Evolutionary conservation across 2,797 vertebrate species (phyloP).

Genomic region (Buceros bicornis): DNA sequence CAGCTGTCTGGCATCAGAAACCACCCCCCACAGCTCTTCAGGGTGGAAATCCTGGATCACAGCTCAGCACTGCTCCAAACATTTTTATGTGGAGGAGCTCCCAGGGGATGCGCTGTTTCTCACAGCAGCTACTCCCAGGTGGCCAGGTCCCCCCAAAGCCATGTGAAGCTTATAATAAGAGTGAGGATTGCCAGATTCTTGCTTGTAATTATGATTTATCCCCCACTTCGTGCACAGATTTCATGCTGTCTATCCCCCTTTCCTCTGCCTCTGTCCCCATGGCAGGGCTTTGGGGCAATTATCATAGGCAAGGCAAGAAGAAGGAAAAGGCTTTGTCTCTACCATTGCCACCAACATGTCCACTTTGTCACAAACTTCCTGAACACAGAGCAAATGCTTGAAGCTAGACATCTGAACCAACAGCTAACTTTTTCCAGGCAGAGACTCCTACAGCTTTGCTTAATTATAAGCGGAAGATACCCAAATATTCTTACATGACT

Average conservation of each 20-base stretch:
- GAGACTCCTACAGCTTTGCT: neutral
- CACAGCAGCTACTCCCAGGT: neutral
- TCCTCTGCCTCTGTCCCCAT: neutral
- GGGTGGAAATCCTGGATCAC: slow-evolving; percentile 53
- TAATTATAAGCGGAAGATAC: neutral
- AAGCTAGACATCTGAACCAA: neutral
- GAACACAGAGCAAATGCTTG: neutral
- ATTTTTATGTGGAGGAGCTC: slow-evolving; percentile 12
- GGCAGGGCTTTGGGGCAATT: neutral
- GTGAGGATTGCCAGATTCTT: neutral
- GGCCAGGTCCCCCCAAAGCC: neutral
- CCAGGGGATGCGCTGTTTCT: neutral
- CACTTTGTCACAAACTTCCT: neutral
- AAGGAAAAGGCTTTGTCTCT: neutral
- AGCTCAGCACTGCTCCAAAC: neutral
- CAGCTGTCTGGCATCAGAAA: slow-evolving; percentile 66
- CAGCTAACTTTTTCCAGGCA: neutral
- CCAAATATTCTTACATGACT: neutral
- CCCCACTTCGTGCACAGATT: neutral
- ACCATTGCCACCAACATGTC: accelerated
- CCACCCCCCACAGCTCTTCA: slow-evolving; percentile 19
- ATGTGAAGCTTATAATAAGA: neutral
- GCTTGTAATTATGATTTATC: neutral
- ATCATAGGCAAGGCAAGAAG: neutral
- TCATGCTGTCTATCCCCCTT: neutral